A percentile compares a stretch with the other conserved stretches of the same genome.
phyloP scores from a whole-genome alignment of 2,797 vertebrate genomes.

The Apodemus agrarius region DNA sequence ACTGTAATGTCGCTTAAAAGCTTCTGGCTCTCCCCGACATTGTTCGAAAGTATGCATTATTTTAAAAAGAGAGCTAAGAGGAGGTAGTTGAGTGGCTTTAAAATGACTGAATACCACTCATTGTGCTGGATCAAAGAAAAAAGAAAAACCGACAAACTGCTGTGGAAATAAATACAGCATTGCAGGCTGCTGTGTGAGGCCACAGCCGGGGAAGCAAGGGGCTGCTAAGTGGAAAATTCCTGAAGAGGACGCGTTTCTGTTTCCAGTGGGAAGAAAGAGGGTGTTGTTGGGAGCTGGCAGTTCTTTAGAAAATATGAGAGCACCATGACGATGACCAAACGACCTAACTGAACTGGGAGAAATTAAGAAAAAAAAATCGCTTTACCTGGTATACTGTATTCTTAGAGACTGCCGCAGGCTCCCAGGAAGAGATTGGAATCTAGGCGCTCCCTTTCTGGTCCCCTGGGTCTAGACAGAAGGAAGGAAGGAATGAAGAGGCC shows the following conservation, averaged over 20 bases:
- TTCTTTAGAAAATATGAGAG: constrained; percentile 89
- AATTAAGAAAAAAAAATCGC: constrained; percentile 85
- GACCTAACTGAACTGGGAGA: constrained; percentile 88
- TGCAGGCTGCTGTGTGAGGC: constrained; percentile 88
- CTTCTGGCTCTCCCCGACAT: constrained; percentile 68
- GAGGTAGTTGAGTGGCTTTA: constrained; percentile 29
- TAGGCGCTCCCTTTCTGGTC: background rate
- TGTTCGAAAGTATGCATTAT: constrained; percentile 76
- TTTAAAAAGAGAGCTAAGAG: background rate
- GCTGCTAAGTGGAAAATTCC: constrained; percentile 92
- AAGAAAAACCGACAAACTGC: constrained; percentile 83
- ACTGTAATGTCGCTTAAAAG: constrained; percentile 75
- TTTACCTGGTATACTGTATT: constrained; percentile 77
- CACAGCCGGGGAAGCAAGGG: constrained; percentile 87
- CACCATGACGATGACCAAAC: constrained; percentile 88
- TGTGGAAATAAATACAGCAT: constrained; percentile 91
- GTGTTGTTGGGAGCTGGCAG: constrained; percentile 89
- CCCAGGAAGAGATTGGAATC: background rate
- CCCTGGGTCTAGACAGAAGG: background rate
- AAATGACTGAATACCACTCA: constrained; percentile 86
- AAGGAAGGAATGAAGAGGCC: background rate
- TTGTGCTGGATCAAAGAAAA: constrained; percentile 88
- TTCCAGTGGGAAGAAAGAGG: constrained; percentile 90
- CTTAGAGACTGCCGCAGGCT: constrained; percentile 3
- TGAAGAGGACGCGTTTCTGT: constrained; percentile 90